Evolutionary conservation across 2,797 vertebrate species (phyloP).

Genomic region (Eupleurogrammus muticus): DNA sequence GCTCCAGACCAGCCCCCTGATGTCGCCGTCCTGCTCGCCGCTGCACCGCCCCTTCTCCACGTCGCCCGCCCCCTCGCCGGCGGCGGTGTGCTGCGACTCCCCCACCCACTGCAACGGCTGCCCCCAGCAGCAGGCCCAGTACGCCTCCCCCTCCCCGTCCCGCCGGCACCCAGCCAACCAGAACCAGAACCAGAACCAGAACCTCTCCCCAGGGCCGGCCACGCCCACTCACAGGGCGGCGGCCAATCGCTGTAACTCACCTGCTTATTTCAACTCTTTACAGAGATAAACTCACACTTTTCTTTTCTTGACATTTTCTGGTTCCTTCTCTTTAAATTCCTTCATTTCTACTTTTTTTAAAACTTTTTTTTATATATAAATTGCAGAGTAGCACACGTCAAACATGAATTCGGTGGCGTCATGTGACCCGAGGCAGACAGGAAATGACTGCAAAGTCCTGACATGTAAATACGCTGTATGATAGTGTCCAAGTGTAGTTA

Average conservation of each 20-base stretch:
- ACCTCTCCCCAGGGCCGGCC: conserved; percentile 70
- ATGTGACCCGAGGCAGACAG: conserved; percentile 11
- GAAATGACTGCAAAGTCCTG: conserved; percentile 17
- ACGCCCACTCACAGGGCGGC: conserved; percentile 75
- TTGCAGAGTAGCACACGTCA: background rate
- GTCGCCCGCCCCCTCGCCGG: conserved; percentile 76
- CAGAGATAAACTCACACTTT: conserved; percentile 69
- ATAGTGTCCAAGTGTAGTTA: conserved; percentile 51
- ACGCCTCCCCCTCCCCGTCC: conserved; percentile 77
- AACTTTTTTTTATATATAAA: conserved; percentile 11
- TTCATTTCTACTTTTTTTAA: background rate
- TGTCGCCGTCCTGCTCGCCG: conserved; percentile 88
- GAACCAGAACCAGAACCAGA: conserved; percentile 75
- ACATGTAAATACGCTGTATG: conserved; percentile 70
- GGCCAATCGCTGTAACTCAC: conserved; percentile 68
- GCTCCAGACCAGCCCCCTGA: conserved; percentile 94
- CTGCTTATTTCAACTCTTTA: conserved; percentile 67
- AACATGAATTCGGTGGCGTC: background rate
- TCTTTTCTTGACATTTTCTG: conserved; percentile 2
- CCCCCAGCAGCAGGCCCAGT: conserved; percentile 70
- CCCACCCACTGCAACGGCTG: conserved; percentile 76
- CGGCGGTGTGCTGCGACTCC: conserved; percentile 68
- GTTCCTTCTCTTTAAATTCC: background rate
- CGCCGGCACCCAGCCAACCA: conserved; percentile 73
- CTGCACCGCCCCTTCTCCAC: conserved; percentile 87